Percentiles rank a stretch among this genome's conserved stretches.
phyloP scores from a whole-genome alignment of 2,797 vertebrate genomes.

The Leptodactylus fallax region DNA sequence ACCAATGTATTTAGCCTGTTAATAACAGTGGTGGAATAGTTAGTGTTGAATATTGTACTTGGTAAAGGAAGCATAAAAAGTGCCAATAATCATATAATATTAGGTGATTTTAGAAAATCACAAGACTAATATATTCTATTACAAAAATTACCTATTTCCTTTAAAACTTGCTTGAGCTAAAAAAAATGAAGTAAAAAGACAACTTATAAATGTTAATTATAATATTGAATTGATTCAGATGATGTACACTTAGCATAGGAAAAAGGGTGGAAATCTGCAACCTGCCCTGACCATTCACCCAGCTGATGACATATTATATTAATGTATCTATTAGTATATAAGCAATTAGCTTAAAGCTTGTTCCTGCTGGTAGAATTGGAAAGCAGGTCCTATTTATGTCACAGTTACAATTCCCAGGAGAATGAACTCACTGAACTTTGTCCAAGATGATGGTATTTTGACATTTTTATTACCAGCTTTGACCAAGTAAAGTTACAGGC shows the following conservation, averaged over 20 bases:
- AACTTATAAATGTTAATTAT: slow-evolving; percentile 69
- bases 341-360: slow-evolving; percentile 64
- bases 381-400: slow-evolving; percentile 48
- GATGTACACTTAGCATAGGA: slow-evolving; percentile 67
- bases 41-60: not conserved
- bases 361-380: slow-evolving; percentile 62
- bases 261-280: slow-evolving; percentile 65
- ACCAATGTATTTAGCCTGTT: no score
- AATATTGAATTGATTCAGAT: slow-evolving; percentile 66
- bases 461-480: slow-evolving; percentile 58
- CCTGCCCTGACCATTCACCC: slow-evolving; percentile 67
- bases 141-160: slow-evolving; percentile 54
- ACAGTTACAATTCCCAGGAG: slow-evolving; percentile 51
- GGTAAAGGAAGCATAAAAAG: not conserved
- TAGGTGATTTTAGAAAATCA: not conserved
- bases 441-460: slow-evolving; percentile 47
- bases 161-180: slow-evolving; percentile 5
- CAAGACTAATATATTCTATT: slow-evolving; percentile 47
- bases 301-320: slow-evolving; percentile 63
- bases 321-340: slow-evolving; percentile 63
- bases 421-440: slow-evolving; percentile 42
- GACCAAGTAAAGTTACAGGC: slow-evolving; percentile 40
- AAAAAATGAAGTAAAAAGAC: slow-evolving; percentile 60
- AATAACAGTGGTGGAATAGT: not conserved
- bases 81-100: not conserved